Conservation (phyloP, 2,797 vertebrate genomes). For the Streptopelia turtur region DNA sequence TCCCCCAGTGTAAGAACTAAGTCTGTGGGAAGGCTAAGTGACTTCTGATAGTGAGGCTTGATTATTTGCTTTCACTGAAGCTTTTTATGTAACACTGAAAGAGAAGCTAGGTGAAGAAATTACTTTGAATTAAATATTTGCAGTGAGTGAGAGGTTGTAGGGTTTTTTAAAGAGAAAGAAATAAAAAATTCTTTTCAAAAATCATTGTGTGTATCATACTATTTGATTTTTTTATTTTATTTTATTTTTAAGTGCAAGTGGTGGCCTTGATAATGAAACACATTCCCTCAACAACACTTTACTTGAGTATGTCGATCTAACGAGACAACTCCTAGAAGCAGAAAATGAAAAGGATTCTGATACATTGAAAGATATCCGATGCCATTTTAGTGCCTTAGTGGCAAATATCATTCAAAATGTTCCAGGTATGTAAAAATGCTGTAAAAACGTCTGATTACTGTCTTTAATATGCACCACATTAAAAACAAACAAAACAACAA, state of each 20-base stretch:
- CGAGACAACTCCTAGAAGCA: constrained; percentile 94
- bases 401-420: constrained; percentile 99
- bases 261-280: constrained; percentile 95
- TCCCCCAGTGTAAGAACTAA: not conserved
- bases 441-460: not conserved
- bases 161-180: not conserved
- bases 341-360: constrained; percentile 99
- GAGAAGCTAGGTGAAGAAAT: not conserved
- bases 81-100: not conserved
- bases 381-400: constrained; percentile 99
- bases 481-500: accelerated
- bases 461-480: not conserved
- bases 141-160: not conserved
- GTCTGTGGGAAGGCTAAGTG: not conserved
- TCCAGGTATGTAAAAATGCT: constrained; percentile 84
- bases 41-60: not conserved
- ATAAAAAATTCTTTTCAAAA: not conserved
- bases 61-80: not conserved
- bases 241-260: constrained; percentile 86
- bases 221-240: not conserved
- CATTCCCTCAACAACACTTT: constrained; percentile 96
- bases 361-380: constrained; percentile 95
- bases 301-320: constrained; percentile 97
- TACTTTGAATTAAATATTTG: not conserved
- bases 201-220: not conserved